A percentile compares a stretch with the other conserved stretches of the same genome.
Evolutionary conservation across 2,113 vertebrate species (phyloP).

Genomic region (Rhombomys opimus): DNA sequence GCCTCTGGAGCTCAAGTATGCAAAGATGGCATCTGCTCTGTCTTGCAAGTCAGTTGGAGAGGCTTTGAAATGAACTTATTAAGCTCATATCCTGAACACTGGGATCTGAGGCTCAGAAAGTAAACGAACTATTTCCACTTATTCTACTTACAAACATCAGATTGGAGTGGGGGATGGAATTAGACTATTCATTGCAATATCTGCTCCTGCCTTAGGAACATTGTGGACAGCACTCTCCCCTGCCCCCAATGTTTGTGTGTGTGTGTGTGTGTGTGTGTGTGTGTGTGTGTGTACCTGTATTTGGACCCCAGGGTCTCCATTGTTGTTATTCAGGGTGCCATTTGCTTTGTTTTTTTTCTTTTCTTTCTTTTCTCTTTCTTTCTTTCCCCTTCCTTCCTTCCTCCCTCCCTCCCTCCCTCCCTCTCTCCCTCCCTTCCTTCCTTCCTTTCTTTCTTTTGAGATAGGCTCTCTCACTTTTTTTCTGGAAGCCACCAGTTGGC

Average conservation of each 20-base stretch:
- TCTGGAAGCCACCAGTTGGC: neutral
- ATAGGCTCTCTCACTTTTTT: neutral
- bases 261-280: neutral
- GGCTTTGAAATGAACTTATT: neutral
- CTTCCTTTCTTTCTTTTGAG: neutral
- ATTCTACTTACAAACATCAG: neutral
- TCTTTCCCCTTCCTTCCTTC: too few species aligned
- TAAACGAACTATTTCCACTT: neutral
- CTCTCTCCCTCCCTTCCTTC: too few species aligned
- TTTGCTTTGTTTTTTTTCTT: neutral
- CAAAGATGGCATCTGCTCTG: neutral
- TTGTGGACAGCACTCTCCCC: neutral
- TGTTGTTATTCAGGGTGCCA: neutral
- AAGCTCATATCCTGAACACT: neutral
- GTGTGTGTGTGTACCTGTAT: neutral
- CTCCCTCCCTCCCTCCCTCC: too few species aligned
- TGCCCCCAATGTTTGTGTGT: neutral
- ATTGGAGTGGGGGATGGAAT: neutral
- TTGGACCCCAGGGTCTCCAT: neutral
- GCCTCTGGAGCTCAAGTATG: neutral
- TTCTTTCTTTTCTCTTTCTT: too few species aligned
- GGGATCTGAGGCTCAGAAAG: neutral
- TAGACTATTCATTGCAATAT: neutral
- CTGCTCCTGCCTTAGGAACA: neutral
- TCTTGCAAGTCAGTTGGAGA: neutral